A percentile compares a stretch with the other conserved stretches of the same genome.
Conservation (phyloP, 2,797 vertebrate genomes). For the Eremophila alpestris region DNA sequence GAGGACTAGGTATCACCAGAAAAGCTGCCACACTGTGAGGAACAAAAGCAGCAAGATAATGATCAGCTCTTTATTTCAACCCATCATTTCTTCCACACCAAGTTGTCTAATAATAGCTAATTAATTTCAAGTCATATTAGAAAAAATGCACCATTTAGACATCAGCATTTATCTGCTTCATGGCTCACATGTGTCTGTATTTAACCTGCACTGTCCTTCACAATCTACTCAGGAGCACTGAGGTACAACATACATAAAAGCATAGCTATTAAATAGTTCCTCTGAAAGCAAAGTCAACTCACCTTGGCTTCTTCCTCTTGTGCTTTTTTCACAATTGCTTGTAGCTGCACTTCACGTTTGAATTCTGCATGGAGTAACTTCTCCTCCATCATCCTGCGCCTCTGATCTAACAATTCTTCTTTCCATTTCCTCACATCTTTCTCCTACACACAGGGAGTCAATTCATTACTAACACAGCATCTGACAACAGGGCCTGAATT, state of each 20-base stretch:
- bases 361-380: conserved; percentile 95
- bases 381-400: conserved; percentile 97
- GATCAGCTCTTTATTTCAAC: not conserved
- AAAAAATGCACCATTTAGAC: not conserved
- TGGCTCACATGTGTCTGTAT: fast-evolving
- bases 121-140: not conserved
- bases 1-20: not conserved
- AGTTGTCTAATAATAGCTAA: not conserved
- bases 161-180: not conserved
- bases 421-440: conserved; percentile 99
- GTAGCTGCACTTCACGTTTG: conserved; percentile 94
- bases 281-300: not conserved
- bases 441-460: conserved; percentile 76
- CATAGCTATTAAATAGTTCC: fast-evolving
- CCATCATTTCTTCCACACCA: not conserved
- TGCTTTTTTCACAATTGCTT: conserved; percentile 98
- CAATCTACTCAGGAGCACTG: not conserved
- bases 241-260: not conserved
- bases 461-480: not conserved
- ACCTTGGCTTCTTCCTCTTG: conserved; percentile 99
- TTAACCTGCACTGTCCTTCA: not conserved
- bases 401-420: conserved; percentile 94
- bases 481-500: not conserved
- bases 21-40: not conserved
- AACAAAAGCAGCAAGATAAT: not conserved